Evolutionary conservation across 2,113 vertebrate species (phyloP), one percentile per base, ranked within the genome.

Genomic region (Stictonetta naevosa): DNA sequence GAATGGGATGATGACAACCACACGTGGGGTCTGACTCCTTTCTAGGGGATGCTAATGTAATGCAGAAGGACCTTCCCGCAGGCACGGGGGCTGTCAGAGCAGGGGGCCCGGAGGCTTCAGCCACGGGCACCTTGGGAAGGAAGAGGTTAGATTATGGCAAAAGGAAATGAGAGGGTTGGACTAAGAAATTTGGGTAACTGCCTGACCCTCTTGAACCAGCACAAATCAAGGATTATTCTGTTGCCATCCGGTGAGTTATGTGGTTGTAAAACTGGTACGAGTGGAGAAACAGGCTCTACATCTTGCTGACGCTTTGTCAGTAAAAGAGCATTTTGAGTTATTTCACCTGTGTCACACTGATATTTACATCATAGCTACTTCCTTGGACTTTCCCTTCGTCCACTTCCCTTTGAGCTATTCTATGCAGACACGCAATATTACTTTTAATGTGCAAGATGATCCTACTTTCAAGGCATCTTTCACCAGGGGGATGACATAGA

Each of bases 301-400:
- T 96, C 83, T 93, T 92, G 48, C 76, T 93, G 86, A 84, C 5
- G 0, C 38, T 50, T 73, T 86, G 88, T 93, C 90, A 92, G 79
- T 96, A 78, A 94, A 90, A 90, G 93, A 96, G 13, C 40, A 66
- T 92, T 93, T 81, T 92, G 86, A 96, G 88, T 95, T 86, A 95
- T 88, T 95, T 90, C 4, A 1, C 50, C 80, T 81, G 64, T 93
- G 88, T 85, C 88, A 79, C 48, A 17, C 56, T 88, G 64, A 68
- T 96, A 90, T 90, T 94, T 93, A 91, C 77, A 79, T 36, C 76
- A 26, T 72, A 95, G 75, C 86, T 64, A 56, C 33, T 96, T 93
- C 80, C 38, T 78, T 53, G 82, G 88, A 58, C 83, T 92, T 83
- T 83, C 86, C 90, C 94, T 90, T 82, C 90, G 93, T 64, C 79